Conservation (phyloP, 2,113 vertebrate genomes). For the Puffinus mauretanicus region DNA sequence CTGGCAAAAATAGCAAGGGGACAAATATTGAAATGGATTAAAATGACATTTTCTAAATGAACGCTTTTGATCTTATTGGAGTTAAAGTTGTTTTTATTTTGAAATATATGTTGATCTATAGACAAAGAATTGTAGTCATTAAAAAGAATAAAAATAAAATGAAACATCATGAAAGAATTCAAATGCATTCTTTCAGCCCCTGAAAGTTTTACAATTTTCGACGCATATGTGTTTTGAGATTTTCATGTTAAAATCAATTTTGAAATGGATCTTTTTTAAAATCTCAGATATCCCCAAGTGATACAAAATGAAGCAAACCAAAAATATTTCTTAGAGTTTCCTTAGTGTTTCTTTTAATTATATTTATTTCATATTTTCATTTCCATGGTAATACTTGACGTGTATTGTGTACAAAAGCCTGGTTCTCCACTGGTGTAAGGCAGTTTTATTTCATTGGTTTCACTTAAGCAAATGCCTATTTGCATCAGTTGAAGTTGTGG, state of each 20-base stretch:
- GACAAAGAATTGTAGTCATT: not conserved
- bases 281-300: not conserved
- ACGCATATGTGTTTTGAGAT: not conserved
- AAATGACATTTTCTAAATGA: not conserved
- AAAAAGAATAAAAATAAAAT: not conserved
- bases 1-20: not conserved
- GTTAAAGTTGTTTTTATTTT: not conserved
- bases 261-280: not conserved
- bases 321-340: not conserved
- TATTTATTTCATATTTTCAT: not conserved
- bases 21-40: not conserved
- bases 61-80: not conserved
- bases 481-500: not conserved
- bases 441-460: not conserved
- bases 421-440: not conserved
- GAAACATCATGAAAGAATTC: not conserved
- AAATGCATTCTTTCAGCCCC: not conserved
- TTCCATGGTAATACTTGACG: not conserved
- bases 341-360: not conserved
- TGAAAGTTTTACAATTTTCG: not conserved
- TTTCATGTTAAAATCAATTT: not conserved
- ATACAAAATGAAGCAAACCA: not conserved
- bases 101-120: not conserved
- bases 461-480: not conserved
- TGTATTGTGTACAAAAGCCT: fast-evolving